These are phyloP conservation scores for Rhimphoctona megacephalus DNA, from an alignment of 2,888 invertebrate genomes.

Conservation along the genomic window DNA sequence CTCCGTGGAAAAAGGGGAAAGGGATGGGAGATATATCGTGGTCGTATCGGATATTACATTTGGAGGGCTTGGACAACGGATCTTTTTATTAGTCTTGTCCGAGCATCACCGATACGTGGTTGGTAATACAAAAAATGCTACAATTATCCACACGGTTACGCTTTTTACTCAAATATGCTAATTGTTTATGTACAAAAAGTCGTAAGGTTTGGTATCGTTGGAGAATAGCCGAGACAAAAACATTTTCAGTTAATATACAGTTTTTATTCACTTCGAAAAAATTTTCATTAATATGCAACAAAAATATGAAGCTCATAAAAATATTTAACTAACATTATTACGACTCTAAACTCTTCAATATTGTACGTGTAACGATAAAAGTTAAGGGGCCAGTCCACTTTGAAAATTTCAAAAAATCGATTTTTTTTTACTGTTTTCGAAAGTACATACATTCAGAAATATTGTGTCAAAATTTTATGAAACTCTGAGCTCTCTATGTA, in stretches of 20 bases:
- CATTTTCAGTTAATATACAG: too few relatives aligned
- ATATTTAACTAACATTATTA: background rate
- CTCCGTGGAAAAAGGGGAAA: background rate
- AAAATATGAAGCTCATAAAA: background rate
- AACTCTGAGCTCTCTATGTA: too few relatives aligned
- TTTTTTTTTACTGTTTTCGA: too few relatives aligned
- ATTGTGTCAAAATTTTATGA: too few relatives aligned
- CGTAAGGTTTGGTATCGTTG: background rate
- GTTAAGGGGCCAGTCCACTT: too few relatives aligned
- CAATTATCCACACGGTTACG: background rate
- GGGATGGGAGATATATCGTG: slow-evolving; percentile 3
- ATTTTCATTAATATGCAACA: background rate
- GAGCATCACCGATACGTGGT: background rate
- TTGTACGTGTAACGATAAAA: too few relatives aligned
- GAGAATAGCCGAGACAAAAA: too few relatives aligned
- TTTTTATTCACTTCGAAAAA: background rate
- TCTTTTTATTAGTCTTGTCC: slow-evolving; percentile 39
- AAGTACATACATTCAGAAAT: too few relatives aligned
- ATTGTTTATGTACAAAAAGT: background rate
- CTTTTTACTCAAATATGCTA: background rate
- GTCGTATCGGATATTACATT: slow-evolving; percentile 37
- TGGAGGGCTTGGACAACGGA: background rate
- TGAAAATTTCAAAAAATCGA: too few relatives aligned
- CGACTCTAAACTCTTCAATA: too few relatives aligned
- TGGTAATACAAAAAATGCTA: background rate